Conservation (phyloP, 1,140 invertebrate genomes). For the Diorhabda carinulata region DNA sequence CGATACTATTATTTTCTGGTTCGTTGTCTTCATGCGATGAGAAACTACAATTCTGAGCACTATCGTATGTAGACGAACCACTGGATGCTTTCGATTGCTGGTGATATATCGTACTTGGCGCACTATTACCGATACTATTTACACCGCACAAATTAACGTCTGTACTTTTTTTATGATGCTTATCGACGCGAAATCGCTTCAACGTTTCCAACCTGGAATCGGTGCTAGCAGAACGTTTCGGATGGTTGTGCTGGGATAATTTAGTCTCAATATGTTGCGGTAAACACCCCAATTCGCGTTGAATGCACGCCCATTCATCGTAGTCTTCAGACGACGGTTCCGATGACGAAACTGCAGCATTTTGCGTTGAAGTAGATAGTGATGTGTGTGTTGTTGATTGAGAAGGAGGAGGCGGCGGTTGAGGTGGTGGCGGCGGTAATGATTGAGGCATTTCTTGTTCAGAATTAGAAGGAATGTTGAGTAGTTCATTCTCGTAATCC, state of each 20-base stretch:
- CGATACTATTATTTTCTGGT: constrained; percentile 59
- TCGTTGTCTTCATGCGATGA: constrained; percentile 38
- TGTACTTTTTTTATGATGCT: constrained; percentile 37
- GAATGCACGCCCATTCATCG: constrained; percentile 67
- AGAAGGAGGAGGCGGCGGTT: not conserved
- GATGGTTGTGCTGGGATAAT: constrained; percentile 6
- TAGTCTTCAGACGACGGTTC: constrained; percentile 48
- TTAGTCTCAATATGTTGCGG: constrained; percentile 25
- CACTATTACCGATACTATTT: constrained; percentile 32
- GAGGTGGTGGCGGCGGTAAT: constrained; percentile 9
- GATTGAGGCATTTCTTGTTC: constrained; percentile 1
- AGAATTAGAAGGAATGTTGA: constrained; percentile 17
- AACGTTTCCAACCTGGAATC: constrained; percentile 43
- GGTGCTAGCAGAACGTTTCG: constrained; percentile 38
- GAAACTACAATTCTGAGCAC: constrained; percentile 25
- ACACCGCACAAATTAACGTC: constrained; percentile 35
- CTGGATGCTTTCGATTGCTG: constrained; percentile 12
- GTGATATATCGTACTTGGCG: constrained; percentile 18
- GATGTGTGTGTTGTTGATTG: not conserved
- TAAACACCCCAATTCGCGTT: constrained; percentile 61
- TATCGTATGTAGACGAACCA: constrained; percentile 27
- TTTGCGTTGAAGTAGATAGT: not conserved
- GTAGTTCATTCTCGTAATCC: constrained; percentile 43
- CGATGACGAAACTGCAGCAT: constrained; percentile 1
- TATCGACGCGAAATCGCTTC: constrained; percentile 46